These are phyloP conservation scores for Thryonomys swinderianus DNA, from an alignment of 2,113 vertebrate genomes.

Conservation along the genomic window DNA sequence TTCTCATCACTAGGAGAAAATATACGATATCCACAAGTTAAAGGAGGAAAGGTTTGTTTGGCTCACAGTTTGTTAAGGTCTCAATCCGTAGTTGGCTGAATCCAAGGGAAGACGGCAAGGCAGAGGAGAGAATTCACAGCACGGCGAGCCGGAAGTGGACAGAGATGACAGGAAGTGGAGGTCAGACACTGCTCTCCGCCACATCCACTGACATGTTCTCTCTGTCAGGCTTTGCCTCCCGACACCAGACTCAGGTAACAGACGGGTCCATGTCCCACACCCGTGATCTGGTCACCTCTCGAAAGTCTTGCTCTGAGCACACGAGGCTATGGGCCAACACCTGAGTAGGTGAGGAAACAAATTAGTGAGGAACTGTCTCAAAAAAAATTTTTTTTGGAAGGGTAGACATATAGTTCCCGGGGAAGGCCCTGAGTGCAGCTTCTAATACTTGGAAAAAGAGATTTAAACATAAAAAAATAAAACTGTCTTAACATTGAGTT, in stretches of 20 bases:
- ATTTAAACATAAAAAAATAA: not conserved
- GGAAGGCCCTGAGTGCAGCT: not conserved
- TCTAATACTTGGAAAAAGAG: not conserved
- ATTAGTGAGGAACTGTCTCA: not conserved
- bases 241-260: not conserved
- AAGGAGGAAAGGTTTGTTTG: not conserved
- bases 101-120: not conserved
- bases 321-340: not conserved
- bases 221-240: not conserved
- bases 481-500: not conserved
- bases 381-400: not conserved
- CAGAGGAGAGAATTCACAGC: not conserved
- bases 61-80: not conserved
- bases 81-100: not conserved
- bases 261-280: not conserved
- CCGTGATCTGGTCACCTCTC: not conserved
- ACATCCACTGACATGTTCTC: too few relatives aligned
- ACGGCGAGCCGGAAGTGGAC: not conserved
- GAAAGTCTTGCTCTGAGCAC: not conserved
- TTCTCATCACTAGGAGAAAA: not conserved
- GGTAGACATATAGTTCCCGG: not conserved
- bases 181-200: not conserved
- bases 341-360: not conserved
- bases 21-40: too few relatives aligned
- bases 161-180: too few relatives aligned